These are phyloP conservation scores for Pelecanoides urinatrix DNA, from an alignment of 2,113 vertebrate genomes.

Conservation along the genomic window DNA sequence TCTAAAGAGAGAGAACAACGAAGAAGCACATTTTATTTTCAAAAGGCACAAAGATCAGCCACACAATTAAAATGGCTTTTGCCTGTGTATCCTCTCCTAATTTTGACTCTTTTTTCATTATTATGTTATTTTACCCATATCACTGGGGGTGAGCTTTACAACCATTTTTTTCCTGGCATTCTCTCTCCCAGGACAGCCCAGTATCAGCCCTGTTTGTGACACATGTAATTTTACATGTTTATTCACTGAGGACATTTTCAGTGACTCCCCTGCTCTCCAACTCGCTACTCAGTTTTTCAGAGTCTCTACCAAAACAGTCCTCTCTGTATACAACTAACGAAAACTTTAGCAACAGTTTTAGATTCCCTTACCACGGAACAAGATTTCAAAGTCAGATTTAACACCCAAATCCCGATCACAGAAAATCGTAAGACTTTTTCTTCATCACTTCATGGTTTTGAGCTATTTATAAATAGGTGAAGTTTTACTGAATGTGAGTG, in stretches of 20 bases:
- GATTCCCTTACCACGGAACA: background rate
- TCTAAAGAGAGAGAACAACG: background rate
- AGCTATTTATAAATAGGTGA: background rate
- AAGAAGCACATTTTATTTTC: background rate
- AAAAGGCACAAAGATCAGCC: background rate
- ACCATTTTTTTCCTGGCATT: background rate
- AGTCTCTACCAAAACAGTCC: background rate
- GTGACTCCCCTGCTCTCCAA: background rate
- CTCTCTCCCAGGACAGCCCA: background rate
- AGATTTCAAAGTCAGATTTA: background rate
- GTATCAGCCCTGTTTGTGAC: background rate
- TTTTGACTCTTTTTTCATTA: background rate
- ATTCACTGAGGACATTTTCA: background rate
- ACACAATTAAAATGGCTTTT: background rate
- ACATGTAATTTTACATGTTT: background rate
- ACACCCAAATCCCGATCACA: background rate
- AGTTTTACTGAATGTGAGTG: background rate
- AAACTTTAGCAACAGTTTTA: background rate
- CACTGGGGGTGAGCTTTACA: background rate
- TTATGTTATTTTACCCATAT: background rate
- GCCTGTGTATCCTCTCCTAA: background rate
- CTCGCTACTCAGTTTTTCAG: background rate
- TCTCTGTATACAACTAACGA: background rate
- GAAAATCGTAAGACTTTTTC: background rate
- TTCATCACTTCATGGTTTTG: background rate